A percentile compares a stretch with the other conserved stretches of the same genome.
Conservation (phyloP, 2,113 vertebrate species). For the Mellivora capensis region DNA sequence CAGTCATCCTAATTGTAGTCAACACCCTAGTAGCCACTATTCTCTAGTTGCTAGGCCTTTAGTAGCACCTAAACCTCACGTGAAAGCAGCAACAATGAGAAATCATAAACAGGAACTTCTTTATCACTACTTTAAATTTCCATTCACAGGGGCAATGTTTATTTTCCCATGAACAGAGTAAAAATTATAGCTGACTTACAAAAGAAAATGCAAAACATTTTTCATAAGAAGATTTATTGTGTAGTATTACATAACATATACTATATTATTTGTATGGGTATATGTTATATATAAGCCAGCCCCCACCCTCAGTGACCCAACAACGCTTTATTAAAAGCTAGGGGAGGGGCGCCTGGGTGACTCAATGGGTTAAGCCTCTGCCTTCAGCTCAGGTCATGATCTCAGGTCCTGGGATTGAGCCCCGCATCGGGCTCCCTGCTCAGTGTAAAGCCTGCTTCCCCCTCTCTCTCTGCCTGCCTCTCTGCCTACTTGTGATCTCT, state of each 20-base stretch:
- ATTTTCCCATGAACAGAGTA: background rate
- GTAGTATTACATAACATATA: background rate
- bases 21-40: background rate
- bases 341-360: background rate
- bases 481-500: too few species aligned
- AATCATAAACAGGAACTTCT: background rate
- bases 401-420: too few species aligned
- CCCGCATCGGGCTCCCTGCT: too few species aligned
- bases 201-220: slow-evolving; percentile 46
- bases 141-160: background rate
- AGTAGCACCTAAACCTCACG: background rate
- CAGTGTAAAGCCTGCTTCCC: too few species aligned
- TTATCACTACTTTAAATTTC: slow-evolving; percentile 21
- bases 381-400: too few species aligned
- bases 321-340: slow-evolving; percentile 2
- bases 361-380: too few species aligned
- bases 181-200: slow-evolving; percentile 21
- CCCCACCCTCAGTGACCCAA: background rate
- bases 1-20: background rate
- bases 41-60: background rate
- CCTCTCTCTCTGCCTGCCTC: too few species aligned
- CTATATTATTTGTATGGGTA: background rate
- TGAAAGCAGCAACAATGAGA: slow-evolving; percentile 6
- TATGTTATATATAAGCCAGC: background rate
- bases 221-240: background rate